Conservation (phyloP, 1,140 invertebrate species). For the Hylaeus volcanicus region DNA sequence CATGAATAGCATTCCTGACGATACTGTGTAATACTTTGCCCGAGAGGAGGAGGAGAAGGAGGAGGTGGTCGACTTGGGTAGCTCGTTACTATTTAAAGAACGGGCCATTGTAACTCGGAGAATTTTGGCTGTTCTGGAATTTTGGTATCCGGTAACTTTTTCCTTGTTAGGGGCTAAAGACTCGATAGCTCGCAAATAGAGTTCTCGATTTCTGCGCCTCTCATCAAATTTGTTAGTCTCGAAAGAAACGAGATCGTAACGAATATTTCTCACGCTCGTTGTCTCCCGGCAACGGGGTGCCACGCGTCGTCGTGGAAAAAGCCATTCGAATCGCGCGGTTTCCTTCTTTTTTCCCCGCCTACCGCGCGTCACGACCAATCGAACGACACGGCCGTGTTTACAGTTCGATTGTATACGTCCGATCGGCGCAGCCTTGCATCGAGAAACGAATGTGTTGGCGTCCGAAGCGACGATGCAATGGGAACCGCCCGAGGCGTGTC, state of each 20-base stretch:
- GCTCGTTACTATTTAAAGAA: no score
- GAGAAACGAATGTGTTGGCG: constrained; percentile 55
- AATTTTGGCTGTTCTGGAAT: no score
- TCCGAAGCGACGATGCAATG: constrained; percentile 64
- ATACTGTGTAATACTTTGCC: constrained; percentile 19
- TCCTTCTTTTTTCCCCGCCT: neutral
- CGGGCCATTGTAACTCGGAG: no score
- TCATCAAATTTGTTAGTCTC: no score
- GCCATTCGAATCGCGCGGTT: neutral
- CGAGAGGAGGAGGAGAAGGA: constrained; percentile 27
- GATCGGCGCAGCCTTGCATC: constrained; percentile 50
- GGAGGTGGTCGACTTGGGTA: neutral
- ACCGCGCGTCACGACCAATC: neutral
- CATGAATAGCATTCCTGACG: constrained; percentile 24
- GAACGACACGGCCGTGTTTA: constrained; percentile 45
- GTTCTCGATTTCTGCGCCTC: no score
- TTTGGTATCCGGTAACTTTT: no score
- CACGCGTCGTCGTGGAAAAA: neutral
- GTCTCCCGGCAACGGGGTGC: no score
- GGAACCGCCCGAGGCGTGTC: constrained; percentile 71
- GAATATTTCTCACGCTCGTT: no score
- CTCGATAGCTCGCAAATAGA: no score
- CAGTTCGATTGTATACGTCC: constrained; percentile 38
- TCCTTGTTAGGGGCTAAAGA: no score
- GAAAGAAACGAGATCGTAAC: no score